Base-by-base conservation (phyloP, 2,888 invertebrate species). In the Fragum sueziense region DNA sequence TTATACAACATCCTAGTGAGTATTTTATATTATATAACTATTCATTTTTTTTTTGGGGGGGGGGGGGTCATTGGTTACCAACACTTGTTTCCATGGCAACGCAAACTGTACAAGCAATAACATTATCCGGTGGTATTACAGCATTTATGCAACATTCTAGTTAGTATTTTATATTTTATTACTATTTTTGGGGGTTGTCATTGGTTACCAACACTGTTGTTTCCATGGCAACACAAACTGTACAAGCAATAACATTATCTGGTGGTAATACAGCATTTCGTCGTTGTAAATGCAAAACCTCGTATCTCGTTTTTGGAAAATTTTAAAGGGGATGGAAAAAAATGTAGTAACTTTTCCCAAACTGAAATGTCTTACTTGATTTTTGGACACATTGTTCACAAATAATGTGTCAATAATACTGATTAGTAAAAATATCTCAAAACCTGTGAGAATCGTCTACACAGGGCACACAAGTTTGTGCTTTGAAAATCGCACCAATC, bases 261-360 rank as follows among this genome's bases (percentile, higher is more conserved):
- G 91, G 91, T 81, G 92, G 92, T 6, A 88, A 89, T 51, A 91
- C 91, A 33, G 91, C 92, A 2, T 89, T 89, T 69, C n/a, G n/a
- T n/a, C n/a, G n/a, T n/a, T n/a, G n/a, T n/a, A n/a, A n/a, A n/a
- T n/a, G n/a, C n/a, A n/a, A n/a, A n/a, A n/a, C n/a, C n/a, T n/a
- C n/a, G n/a, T n/a, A n/a, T n/a, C n/a, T n/a, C n/a, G n/a, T n/a
- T n/a, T n/a, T n/a, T n/a, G n/a, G n/a, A n/a, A n/a, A n/a, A n/a
- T n/a, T n/a, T n/a, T n/a, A n/a, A n/a, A n/a, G n/a, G n/a, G n/a
- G n/a, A n/a, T n/a, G n/a, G n/a, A n/a, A n/a, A n/a, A n/a, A n/a
- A n/a, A n/a, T n/a, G n/a, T n/a, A n/a, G n/a, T n/a, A n/a, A n/a
- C n/a, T n/a, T n/a, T n/a, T n/a, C n/a, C n/a, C n/a, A n/a, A n/a